phyloP scores from a whole-genome alignment of 1,140 invertebrate species.

The Lepidotrigona ventralis region DNA sequence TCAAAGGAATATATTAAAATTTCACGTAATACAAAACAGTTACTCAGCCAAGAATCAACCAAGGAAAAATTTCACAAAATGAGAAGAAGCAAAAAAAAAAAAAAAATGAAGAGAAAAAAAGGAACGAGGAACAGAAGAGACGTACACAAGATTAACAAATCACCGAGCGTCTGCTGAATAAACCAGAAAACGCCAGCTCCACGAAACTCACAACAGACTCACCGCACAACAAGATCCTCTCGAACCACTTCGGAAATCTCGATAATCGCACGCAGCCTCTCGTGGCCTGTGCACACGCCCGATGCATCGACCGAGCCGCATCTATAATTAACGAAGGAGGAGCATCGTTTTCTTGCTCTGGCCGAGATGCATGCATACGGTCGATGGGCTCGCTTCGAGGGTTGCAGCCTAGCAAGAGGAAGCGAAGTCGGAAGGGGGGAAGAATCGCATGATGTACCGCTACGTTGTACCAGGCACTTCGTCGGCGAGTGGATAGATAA shows the following conservation, averaged over 20 bases:
- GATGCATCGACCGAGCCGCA: conserved; percentile 1
- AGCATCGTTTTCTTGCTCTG: conserved; percentile 9
- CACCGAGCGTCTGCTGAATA: neutral
- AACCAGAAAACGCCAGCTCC: neutral
- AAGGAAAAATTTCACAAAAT: neutral
- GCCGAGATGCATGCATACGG: neutral
- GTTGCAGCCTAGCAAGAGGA: neutral
- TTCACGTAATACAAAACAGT: neutral
- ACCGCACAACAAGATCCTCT: neutral
- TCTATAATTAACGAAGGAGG: conserved; percentile 17
- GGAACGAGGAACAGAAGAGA: neutral
- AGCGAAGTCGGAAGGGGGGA: neutral
- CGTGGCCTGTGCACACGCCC: neutral
- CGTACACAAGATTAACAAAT: neutral
- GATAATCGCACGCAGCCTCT: conserved; percentile 10
- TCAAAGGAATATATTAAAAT: neutral
- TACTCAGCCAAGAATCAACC: neutral
- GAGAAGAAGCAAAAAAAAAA: too few relatives aligned
- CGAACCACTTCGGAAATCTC: conserved; percentile 17
- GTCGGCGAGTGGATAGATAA: neutral
- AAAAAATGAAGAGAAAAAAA: neutral
- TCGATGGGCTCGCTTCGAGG: conserved; percentile 7
- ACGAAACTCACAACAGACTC: neutral
- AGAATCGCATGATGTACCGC: neutral
- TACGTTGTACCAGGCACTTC: neutral